Conservation (phyloP, 2,888 invertebrate genomes). For the Baccha elongata region DNA sequence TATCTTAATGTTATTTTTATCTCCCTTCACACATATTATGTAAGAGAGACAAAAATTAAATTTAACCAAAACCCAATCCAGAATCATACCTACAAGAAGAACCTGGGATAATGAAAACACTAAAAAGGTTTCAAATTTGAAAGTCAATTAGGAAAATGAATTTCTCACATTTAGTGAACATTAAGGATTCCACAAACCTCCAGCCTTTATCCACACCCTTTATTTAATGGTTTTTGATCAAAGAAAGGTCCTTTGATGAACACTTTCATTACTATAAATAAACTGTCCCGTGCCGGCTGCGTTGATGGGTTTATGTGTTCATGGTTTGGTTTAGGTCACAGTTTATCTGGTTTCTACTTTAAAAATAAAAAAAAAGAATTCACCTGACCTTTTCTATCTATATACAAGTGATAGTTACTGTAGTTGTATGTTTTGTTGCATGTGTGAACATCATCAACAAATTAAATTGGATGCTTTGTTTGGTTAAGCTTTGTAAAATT, state of each 20-base stretch:
- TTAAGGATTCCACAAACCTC: background rate
- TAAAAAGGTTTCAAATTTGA: constrained; percentile 44
- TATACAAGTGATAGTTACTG: constrained; percentile 27
- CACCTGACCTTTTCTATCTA: constrained; percentile 14
- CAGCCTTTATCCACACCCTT: background rate
- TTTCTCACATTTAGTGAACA: constrained; percentile 41
- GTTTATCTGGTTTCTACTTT: constrained; percentile 32
- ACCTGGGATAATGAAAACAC: background rate
- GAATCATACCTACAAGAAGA: background rate
- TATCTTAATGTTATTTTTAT: too few relatives aligned
- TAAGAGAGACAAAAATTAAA: background rate
- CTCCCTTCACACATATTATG: background rate
- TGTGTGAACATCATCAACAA: constrained; percentile 51
- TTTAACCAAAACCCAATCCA: background rate
- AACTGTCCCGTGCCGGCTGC: constrained; percentile 13
- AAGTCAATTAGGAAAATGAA: constrained; percentile 64
- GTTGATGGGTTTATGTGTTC: constrained; percentile 9
- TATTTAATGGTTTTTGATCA: constrained; percentile 33
- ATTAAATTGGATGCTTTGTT: constrained; percentile 58
- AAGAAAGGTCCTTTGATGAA: constrained; percentile 30
- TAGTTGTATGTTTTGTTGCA: constrained; percentile 24
- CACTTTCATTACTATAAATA: constrained; percentile 37
- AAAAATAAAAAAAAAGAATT: constrained; percentile 41
- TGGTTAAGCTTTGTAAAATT: constrained; percentile 40
- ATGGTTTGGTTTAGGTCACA: constrained; percentile 44